Conservation (phyloP, 2,797 vertebrate species). For the Brachyalestes nurse region DNA sequence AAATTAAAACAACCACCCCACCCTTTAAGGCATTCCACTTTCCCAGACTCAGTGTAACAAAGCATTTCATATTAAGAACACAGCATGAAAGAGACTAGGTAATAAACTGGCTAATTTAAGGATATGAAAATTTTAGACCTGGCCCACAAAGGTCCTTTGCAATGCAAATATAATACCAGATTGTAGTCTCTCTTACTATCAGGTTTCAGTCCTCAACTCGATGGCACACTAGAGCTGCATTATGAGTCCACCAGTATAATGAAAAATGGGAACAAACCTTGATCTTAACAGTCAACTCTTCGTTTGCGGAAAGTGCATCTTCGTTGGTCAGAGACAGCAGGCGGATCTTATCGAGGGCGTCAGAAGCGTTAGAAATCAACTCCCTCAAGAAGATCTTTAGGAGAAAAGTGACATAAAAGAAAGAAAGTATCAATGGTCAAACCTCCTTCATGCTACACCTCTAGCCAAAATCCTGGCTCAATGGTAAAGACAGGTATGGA, state of each 20-base stretch:
- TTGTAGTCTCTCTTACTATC: background rate
- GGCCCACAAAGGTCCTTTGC: slow-evolving; percentile 23
- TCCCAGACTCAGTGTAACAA: no score
- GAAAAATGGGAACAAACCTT: slow-evolving; percentile 80
- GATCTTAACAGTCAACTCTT: slow-evolving; percentile 96
- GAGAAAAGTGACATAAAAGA: background rate
- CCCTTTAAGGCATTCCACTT: no score
- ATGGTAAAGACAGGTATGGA: background rate
- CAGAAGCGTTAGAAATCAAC: slow-evolving; percentile 97
- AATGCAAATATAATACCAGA: slow-evolving; percentile 48
- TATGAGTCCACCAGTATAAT: background rate
- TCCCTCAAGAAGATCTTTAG: slow-evolving; percentile 96
- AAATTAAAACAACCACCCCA: background rate
- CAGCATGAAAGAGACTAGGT: no score
- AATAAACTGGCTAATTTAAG: background rate
- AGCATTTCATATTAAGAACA: no score
- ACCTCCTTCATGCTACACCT: background rate
- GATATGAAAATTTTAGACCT: slow-evolving; percentile 14
- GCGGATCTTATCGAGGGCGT: slow-evolving; percentile 97
- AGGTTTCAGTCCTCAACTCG: slow-evolving; percentile 11
- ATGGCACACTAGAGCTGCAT: background rate
- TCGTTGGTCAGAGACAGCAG: slow-evolving; percentile 93
- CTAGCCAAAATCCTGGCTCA: background rate
- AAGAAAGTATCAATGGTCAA: background rate
- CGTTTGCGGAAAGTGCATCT: slow-evolving; percentile 86